These are phyloP conservation scores for Odontesthes bonariensis DNA, from an alignment of 2,113 vertebrate species.

Conservation along the genomic window DNA sequence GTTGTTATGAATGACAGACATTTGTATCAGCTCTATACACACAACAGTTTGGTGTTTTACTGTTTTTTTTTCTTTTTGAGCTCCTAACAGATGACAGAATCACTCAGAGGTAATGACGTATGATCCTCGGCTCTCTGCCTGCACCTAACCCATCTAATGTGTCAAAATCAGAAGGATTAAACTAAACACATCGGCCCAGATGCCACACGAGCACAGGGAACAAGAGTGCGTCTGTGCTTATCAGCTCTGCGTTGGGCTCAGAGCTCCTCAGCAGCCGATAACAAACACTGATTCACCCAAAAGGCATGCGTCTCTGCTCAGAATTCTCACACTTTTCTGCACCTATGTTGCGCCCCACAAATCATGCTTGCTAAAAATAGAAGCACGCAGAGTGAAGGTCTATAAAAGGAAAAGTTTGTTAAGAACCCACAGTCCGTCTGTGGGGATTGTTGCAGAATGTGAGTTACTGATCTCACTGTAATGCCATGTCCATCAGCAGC, in stretches of 20 bases:
- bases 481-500: slow-evolving; percentile 64
- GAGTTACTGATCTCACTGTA: slow-evolving; percentile 64
- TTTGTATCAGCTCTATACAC: slow-evolving; percentile 5
- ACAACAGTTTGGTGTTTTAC: slow-evolving; percentile 7
- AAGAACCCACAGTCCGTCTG: slow-evolving; percentile 58
- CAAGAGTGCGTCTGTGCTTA: neutral
- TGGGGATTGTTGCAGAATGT: slow-evolving; percentile 74
- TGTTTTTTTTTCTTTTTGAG: slow-evolving; percentile 10
- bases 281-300: slow-evolving; percentile 50
- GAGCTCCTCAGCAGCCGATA: slow-evolving; percentile 48
- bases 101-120: slow-evolving; percentile 13
- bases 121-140: slow-evolving; percentile 21
- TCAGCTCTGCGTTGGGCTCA: slow-evolving; percentile 3
- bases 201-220: slow-evolving; percentile 30
- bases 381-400: slow-evolving; percentile 49
- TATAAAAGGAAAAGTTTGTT: slow-evolving; percentile 78
- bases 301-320: slow-evolving; percentile 56
- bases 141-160: slow-evolving; percentile 16
- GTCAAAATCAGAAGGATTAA: slow-evolving; percentile 28
- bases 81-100: slow-evolving; percentile 25
- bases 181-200: slow-evolving; percentile 13
- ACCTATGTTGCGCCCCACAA: slow-evolving; percentile 62
- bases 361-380: slow-evolving; percentile 64
- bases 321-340: slow-evolving; percentile 68
- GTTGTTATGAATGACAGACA: neutral